Evolutionary conservation across 2,113 vertebrate species (phyloP), one percentile per base, ranked within the genome.

Genomic region (Scalopus aquaticus): DNA sequence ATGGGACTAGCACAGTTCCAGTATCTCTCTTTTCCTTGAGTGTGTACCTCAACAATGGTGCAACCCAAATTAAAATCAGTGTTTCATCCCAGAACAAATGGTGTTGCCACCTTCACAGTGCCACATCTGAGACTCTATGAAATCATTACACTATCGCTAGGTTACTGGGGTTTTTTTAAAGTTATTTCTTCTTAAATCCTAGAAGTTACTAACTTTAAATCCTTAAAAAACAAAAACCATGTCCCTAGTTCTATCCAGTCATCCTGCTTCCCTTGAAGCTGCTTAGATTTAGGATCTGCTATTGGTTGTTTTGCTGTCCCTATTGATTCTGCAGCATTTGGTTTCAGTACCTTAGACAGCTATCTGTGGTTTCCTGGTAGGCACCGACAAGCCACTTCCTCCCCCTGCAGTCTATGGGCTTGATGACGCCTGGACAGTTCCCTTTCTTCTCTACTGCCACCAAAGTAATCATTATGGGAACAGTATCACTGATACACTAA

Each of bases 281-380:
- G 17, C 86, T 79, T 69, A 85, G 90, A 79, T 9, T 10, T 58
- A 94, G 82, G 76, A 54, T 83, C 11, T 0, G 0, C n/a, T 26
- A 2, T 69, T 24, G 32, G 51, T 76, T 28, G 2, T 26, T 39
- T 20, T 46, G 46, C 78, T 26, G 54, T 91, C 64, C 54, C 51
- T 0, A 3, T 39, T 67, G 67, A 65, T 60, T 49, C 30, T 0
- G 30, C 16, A 1, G 44, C 1, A 1, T 39, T 70, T 4, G n/a
- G 13, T 95, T 95, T 97, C 95, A 90, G 37, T 11, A 93, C 97
- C 80, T 87, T 79, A 88, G 97, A 96, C 88, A 95, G 96, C 93
- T 65, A 9, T 5, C 90, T n/a, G 56, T 51, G 64, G 74, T 28
- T 70, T 93, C 92, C 83, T 5, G 11, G 69, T n/a, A 77, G 90